These are phyloP conservation scores for Lasioglossum leucozonium DNA, from an alignment of 2,888 invertebrate genomes.

Conservation along the genomic window DNA sequence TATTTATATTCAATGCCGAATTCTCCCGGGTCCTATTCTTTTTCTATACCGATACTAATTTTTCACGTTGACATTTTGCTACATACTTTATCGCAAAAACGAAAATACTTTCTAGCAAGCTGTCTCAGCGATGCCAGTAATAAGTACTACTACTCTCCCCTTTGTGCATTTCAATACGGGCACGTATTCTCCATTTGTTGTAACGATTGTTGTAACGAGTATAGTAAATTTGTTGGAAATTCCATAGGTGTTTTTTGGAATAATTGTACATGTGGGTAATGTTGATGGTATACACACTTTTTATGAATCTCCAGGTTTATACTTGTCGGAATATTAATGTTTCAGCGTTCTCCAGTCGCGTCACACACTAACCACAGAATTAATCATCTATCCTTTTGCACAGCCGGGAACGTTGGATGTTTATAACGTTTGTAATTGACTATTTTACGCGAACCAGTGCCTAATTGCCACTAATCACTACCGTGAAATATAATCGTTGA, in stretches of 20 bases:
- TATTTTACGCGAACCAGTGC: slow-evolving; percentile 22
- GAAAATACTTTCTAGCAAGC: slow-evolving; percentile 38
- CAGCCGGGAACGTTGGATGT: slow-evolving; percentile 46
- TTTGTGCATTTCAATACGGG: slow-evolving; percentile 54
- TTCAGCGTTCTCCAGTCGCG: slow-evolving; percentile 52
- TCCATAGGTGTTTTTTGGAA: slow-evolving; percentile 36
- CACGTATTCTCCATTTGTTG: slow-evolving; percentile 62
- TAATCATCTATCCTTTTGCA: slow-evolving; percentile 53
- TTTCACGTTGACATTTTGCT: slow-evolving; percentile 41
- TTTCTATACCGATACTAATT: slow-evolving; percentile 52
- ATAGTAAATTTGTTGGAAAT: slow-evolving; percentile 58
- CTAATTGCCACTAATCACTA: background rate
- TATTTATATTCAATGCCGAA: slow-evolving; percentile 18
- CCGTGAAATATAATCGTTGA: slow-evolving; percentile 7
- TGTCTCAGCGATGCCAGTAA: slow-evolving; percentile 38
- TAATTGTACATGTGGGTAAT: slow-evolving; percentile 51
- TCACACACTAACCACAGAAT: slow-evolving; percentile 64
- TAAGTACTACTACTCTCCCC: slow-evolving; percentile 30
- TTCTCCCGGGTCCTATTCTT: slow-evolving; percentile 26
- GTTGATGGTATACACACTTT: slow-evolving; percentile 46
- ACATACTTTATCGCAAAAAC: slow-evolving; percentile 18
- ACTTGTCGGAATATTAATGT: slow-evolving; percentile 48
- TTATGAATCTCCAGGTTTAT: slow-evolving; percentile 47
- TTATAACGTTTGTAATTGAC: background rate
- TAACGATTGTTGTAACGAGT: slow-evolving; percentile 64